phyloP scores from a whole-genome alignment of 2,888 invertebrate genomes.

The Celastrina argiolus region DNA sequence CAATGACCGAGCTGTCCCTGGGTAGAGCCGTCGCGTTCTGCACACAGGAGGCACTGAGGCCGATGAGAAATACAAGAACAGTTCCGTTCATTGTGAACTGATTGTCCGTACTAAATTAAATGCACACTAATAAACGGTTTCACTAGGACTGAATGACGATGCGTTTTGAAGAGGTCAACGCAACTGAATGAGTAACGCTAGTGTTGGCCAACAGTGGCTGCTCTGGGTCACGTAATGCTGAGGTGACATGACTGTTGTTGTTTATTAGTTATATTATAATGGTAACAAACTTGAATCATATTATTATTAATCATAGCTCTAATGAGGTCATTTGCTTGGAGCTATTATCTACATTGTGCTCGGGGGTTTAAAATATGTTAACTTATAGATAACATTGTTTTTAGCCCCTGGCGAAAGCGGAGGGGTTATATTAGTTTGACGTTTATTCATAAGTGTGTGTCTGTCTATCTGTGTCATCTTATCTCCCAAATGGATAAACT shows the following conservation, averaged over 20 bases:
- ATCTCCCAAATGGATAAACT: too few relatives aligned
- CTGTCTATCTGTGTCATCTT: too few relatives aligned
- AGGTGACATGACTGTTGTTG: not conserved
- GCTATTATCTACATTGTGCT: too few relatives aligned
- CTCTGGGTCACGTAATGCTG: not conserved
- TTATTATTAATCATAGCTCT: not conserved
- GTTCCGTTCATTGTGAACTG: constrained; percentile 24
- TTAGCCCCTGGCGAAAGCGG: too few relatives aligned
- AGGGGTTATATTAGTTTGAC: too few relatives aligned
- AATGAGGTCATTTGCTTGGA: not conserved
- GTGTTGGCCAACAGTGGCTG: not conserved
- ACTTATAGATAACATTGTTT: too few relatives aligned
- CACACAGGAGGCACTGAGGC: constrained; percentile 23
- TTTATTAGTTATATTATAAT: not conserved
- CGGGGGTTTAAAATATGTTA: too few relatives aligned
- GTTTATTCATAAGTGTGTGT: too few relatives aligned
- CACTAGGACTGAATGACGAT: not conserved
- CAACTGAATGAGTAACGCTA: not conserved
- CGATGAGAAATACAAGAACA: constrained; percentile 25
- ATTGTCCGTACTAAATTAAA: constrained; percentile 5
- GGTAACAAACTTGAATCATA: not conserved
- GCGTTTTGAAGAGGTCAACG: constrained; percentile 8
- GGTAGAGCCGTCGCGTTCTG: constrained; percentile 40
- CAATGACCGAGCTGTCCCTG: constrained; percentile 38
- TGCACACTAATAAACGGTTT: constrained; percentile 1